These are phyloP conservation scores for Podotricha telesiphe DNA, from an alignment of 2,888 invertebrate genomes.

Conservation along the genomic window DNA sequence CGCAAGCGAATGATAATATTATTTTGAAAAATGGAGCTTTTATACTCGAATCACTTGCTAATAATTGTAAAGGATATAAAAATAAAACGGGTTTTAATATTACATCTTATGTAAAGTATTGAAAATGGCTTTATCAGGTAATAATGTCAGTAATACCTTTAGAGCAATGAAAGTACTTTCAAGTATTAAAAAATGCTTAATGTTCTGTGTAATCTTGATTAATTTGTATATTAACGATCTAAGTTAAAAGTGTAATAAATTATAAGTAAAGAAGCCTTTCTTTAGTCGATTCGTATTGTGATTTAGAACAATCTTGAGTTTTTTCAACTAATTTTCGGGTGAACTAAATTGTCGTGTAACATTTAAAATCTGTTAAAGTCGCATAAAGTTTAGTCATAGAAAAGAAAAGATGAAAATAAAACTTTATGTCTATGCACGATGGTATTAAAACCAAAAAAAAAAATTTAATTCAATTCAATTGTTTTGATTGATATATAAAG, in stretches of 20 bases:
- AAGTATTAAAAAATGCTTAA: background rate
- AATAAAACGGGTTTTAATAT: constrained; percentile 31
- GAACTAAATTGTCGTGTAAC: too few relatives aligned
- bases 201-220: background rate
- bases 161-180: constrained; percentile 24
- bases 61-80: constrained; percentile 12
- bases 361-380: too few relatives aligned
- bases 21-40: constrained; percentile 49
- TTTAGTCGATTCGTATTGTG: too few relatives aligned
- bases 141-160: constrained; percentile 30
- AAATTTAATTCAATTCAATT: too few relatives aligned
- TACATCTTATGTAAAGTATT: constrained; percentile 25
- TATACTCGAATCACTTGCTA: constrained; percentile 49
- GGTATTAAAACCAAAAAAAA: too few relatives aligned
- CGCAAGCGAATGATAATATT: constrained; percentile 57
- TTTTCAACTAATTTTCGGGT: too few relatives aligned
- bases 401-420: too few relatives aligned
- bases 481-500: too few relatives aligned
- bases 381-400: too few relatives aligned
- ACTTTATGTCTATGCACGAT: too few relatives aligned
- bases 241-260: constrained; percentile 11
- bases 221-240: constrained; percentile 1
- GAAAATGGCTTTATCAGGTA: constrained; percentile 25
- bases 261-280: too few relatives aligned
- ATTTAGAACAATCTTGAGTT: too few relatives aligned